Evolutionary conservation across 2,797 vertebrate species (phyloP).

Genomic region (Eupleurogrammus muticus): DNA sequence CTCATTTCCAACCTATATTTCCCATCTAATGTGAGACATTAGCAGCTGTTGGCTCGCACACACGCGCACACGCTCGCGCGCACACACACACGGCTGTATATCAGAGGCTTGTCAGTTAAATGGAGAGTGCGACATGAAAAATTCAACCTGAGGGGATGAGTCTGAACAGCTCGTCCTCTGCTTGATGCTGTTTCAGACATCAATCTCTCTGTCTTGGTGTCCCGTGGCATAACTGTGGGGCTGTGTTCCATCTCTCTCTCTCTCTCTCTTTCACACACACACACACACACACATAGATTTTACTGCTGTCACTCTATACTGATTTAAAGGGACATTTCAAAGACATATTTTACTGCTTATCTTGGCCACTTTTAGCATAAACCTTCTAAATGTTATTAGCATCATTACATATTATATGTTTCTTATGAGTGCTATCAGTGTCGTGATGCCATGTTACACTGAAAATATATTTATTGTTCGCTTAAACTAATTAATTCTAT

Average conservation of each 20-base stretch:
- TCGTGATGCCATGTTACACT: background rate
- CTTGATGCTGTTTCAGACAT: constrained; percentile 2
- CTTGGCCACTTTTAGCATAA: background rate
- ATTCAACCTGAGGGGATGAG: constrained; percentile 28
- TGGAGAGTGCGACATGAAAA: constrained; percentile 33
- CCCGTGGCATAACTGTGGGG: constrained; percentile 9
- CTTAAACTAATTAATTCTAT: too few species aligned
- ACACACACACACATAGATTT: background rate
- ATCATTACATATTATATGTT: background rate
- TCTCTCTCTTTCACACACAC: background rate
- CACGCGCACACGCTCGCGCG: too few species aligned
- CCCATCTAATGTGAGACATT: constrained; percentile 50
- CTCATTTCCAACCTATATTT: constrained; percentile 22
- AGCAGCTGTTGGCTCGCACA: constrained; percentile 41
- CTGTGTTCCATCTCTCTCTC: too few species aligned
- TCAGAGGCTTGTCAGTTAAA: constrained; percentile 52
- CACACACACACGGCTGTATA: constrained; percentile 14
- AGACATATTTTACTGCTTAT: background rate
- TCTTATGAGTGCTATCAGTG: background rate
- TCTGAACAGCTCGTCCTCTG: constrained; percentile 5
- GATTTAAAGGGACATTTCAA: constrained; percentile 14
- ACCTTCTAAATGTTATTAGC: background rate
- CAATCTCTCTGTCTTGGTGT: constrained; percentile 27
- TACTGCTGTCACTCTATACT: background rate
- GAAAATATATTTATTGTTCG: too few species aligned